Evolutionary conservation across 1,140 invertebrate species (phyloP).

Genomic region (Procambarus clarkii): DNA sequence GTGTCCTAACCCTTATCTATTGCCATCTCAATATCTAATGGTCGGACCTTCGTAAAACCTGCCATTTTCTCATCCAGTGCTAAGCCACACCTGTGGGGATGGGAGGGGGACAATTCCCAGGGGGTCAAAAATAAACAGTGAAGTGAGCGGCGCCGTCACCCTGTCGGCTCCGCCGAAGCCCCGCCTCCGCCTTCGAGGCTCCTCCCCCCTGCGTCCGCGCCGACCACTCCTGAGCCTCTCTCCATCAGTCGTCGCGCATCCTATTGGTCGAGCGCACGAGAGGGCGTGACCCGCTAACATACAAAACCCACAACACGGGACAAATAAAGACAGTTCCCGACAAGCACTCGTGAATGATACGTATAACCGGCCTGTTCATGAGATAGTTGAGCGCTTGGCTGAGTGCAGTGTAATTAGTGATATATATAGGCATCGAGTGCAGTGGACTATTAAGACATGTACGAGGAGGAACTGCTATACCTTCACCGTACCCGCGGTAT

Average conservation of each 20-base stretch:
- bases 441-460: conserved; percentile 56
- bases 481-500: conserved; percentile 66
- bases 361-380: conserved; percentile 10
- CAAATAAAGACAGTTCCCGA: conserved; percentile 47
- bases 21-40: conserved; percentile 51
- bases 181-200: neutral
- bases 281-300: conserved; percentile 38
- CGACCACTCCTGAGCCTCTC: neutral
- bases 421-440: conserved; percentile 8
- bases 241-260: neutral
- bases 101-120: conserved; percentile 27
- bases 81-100: conserved; percentile 51
- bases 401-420: conserved; percentile 54
- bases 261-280: neutral
- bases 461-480: conserved; percentile 68
- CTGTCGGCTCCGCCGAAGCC: neutral
- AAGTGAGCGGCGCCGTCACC: neutral
- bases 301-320: conserved; percentile 52
- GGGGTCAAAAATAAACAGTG: conserved; percentile 58
- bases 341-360: conserved; percentile 56
- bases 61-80: conserved; percentile 56
- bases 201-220: neutral
- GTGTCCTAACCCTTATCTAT: conserved; percentile 26
- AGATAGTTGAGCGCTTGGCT: conserved; percentile 17
- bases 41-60: conserved; percentile 54